phyloP scores from a whole-genome alignment of 2,888 invertebrate species.

The Lycophotia porphyrea region DNA sequence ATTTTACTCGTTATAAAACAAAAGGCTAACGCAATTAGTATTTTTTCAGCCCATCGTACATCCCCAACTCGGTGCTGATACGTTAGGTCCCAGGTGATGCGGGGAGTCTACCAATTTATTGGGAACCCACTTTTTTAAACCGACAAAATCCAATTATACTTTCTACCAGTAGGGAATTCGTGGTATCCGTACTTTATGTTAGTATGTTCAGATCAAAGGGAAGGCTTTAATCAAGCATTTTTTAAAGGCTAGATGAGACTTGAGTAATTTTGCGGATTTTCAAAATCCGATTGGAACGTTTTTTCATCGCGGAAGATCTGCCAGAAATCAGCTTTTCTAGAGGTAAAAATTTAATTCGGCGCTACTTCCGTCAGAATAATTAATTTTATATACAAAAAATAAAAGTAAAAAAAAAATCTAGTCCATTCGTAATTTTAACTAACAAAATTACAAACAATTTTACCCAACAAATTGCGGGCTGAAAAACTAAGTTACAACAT shows the following conservation, averaged over 20 bases:
- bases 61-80: conserved; percentile 2
- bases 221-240: background rate
- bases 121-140: conserved; percentile 38
- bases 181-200: conserved; percentile 1
- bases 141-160: conserved; percentile 56
- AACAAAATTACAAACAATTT: conserved; percentile 21
- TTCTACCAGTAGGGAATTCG: conserved; percentile 29
- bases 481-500: conserved; percentile 23
- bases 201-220: conserved; percentile 27
- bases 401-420: background rate
- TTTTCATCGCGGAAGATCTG: background rate
- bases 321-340: too few relatives aligned
- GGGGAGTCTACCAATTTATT: conserved; percentile 49
- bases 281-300: background rate
- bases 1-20: conserved; percentile 6
- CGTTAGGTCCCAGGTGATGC: conserved; percentile 53
- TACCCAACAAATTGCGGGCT: conserved; percentile 5
- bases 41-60: background rate
- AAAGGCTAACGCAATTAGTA: conserved; percentile 18
- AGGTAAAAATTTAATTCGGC: background rate
- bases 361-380: background rate
- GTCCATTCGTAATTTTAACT: conserved; percentile 4
- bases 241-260: background rate
- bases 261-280: background rate
- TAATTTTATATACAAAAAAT: background rate